Base-by-base conservation (phyloP, 1,140 invertebrate genomes). In the Geopemphigus sp. region DNA sequence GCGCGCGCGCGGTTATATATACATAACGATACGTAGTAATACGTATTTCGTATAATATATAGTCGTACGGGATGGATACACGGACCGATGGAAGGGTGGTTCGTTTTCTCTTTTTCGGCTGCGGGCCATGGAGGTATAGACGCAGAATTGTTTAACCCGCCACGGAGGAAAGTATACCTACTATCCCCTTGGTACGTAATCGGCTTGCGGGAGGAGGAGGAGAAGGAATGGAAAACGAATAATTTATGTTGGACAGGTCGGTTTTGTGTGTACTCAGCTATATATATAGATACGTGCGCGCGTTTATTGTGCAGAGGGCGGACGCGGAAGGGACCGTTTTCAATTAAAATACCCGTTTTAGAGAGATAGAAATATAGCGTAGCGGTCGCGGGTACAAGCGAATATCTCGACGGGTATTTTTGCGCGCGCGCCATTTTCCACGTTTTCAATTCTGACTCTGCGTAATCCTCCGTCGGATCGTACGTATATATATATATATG, bases 201-300 rank as follows among this genome's bases (percentile, higher is more conserved):
- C 22, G 14, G 4, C 29, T 24, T 2, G 6, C 1, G 17, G 15
- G 15, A 6, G 61, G 47, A 1, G 5, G 11, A 1, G 47, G 1
- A 19, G 19, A 29, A 22, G 29, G 8, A 24, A 19, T 22, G 17
- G 22, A 63, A 78, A 78, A 78, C 74, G 57, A 78, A 78, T 78
- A 78, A 78, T 78, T 78, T 78, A 78, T 78, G 57, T 78, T n/a
- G 57, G 74, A 78, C 74, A 78, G 74, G 54, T 61, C 39, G 74
- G 74, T 78, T 78, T 78, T 45, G 57, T 47, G n/a, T 74, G 22
- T 50, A 50, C 39, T 14, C 45, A 50, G 32, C 29, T 29, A 72
- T 68, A 47, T 29, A 63, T 63, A 22, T 68, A 47, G 50, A 70
- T 70, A 57, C 39, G 22, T 61, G 17, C 45, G 22, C 47, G 32